These are phyloP conservation scores for Toxonevra muliebris DNA, from an alignment of 2,888 invertebrate genomes.

Conservation along the genomic window DNA sequence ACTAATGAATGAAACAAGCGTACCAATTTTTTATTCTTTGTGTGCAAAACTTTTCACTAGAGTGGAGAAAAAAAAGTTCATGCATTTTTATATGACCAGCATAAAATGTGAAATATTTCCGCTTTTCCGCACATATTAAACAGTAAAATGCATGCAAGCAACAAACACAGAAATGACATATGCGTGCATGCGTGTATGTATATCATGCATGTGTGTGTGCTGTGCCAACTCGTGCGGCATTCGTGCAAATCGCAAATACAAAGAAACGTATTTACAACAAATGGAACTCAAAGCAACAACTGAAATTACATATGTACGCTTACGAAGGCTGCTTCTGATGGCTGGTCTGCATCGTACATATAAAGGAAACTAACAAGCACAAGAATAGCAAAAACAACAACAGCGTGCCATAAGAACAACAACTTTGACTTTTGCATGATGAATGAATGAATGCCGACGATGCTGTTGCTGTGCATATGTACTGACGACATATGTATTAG, in stretches of 20 bases:
- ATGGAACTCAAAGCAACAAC: constrained; percentile 17
- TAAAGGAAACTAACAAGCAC: background rate
- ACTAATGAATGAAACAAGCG: no score
- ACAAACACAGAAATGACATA: no score
- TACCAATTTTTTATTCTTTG: no score
- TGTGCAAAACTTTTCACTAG: no score
- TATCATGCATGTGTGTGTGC: no score
- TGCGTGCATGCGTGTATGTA: no score
- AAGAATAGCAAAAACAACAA: no score
- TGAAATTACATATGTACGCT: constrained; percentile 6
- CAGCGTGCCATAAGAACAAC: constrained; percentile 21
- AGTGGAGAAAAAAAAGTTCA: no score
- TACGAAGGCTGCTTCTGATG: background rate
- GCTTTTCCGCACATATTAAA: no score
- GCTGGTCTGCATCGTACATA: background rate
- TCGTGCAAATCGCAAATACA: constrained; percentile 37
- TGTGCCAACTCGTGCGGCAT: constrained; percentile 40
- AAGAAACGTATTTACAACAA: constrained; percentile 18
- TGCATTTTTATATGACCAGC: no score
- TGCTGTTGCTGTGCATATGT: constrained; percentile 13
- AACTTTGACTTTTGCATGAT: constrained; percentile 26
- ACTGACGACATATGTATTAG: constrained; percentile 17
- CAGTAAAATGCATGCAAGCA: no score
- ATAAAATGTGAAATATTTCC: no score
- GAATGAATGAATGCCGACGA: constrained; percentile 33